phyloP scores from a whole-genome alignment of 2,113 vertebrate genomes.

The Raja brachyura region DNA sequence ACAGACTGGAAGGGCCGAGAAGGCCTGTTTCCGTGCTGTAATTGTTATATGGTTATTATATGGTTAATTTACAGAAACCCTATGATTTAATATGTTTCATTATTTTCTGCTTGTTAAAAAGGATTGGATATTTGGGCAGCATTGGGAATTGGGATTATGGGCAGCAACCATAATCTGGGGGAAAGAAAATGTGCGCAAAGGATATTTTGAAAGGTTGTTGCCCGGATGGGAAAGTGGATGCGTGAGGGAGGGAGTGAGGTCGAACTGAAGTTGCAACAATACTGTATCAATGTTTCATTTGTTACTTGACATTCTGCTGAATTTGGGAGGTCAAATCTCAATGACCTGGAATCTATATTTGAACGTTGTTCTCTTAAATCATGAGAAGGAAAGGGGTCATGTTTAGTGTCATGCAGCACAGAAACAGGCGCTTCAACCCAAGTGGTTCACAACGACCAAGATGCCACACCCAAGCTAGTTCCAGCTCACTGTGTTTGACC shows the following conservation, averaged over 20 bases:
- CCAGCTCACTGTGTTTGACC: too few species aligned
- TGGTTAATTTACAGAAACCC: too few species aligned
- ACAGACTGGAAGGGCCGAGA: too few species aligned
- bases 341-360: neutral
- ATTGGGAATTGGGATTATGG: neutral
- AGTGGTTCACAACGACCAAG: too few species aligned
- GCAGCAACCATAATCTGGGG: neutral
- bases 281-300: neutral
- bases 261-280: neutral
- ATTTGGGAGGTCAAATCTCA: neutral
- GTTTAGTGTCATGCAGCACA: too few species aligned
- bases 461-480: too few species aligned
- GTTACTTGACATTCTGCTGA: neutral
- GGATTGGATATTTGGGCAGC: neutral
- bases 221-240: neutral
- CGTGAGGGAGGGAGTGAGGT: neutral
- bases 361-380: neutral
- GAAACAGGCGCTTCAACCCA: too few species aligned
- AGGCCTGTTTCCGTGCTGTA: too few species aligned
- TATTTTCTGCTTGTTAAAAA: neutral
- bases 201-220: neutral
- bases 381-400: neutral
- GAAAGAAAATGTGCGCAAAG: neutral
- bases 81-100: neutral
- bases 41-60: too few species aligned